Conservation (phyloP, 2,113 vertebrate genomes). For the Coreoperca whiteheadi region DNA sequence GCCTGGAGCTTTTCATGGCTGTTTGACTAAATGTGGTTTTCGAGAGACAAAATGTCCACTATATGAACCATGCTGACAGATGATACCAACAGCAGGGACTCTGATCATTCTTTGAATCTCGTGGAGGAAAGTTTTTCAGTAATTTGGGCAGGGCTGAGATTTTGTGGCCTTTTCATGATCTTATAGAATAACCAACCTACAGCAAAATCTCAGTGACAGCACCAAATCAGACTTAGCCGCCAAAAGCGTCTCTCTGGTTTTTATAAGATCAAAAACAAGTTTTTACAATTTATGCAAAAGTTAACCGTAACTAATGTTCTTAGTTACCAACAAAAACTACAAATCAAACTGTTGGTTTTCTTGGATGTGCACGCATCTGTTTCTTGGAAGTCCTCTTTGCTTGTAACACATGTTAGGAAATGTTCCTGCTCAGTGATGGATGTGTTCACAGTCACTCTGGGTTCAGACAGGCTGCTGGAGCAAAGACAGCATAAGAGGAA, state of each 20-base stretch:
- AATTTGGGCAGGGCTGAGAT: not conserved
- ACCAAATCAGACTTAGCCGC: not conserved
- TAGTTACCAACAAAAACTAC: not conserved
- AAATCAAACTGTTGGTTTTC: not conserved
- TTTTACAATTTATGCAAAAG: not conserved
- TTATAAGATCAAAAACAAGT: not conserved
- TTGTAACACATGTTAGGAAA: constrained; percentile 23
- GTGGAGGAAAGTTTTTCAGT: not conserved
- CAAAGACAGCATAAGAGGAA: constrained; percentile 5
- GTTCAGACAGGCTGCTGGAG: constrained; percentile 11
- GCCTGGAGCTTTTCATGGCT: not conserved
- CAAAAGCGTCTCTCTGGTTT: not conserved
- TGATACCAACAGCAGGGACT: not conserved
- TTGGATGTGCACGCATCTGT: constrained; percentile 1
- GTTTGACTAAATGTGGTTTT: not conserved
- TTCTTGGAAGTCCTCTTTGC: not conserved
- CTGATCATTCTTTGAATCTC: not conserved
- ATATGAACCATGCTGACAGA: not conserved
- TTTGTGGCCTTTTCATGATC: not conserved
- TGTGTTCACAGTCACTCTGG: constrained; percentile 2
- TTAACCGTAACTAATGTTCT: not conserved
- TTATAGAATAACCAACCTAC: not conserved
- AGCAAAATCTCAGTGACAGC: not conserved
- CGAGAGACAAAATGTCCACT: not conserved
- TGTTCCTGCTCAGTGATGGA: not conserved